Conservation (phyloP, 1,140 invertebrate genomes). For the Drosophila subpulchrella region DNA sequence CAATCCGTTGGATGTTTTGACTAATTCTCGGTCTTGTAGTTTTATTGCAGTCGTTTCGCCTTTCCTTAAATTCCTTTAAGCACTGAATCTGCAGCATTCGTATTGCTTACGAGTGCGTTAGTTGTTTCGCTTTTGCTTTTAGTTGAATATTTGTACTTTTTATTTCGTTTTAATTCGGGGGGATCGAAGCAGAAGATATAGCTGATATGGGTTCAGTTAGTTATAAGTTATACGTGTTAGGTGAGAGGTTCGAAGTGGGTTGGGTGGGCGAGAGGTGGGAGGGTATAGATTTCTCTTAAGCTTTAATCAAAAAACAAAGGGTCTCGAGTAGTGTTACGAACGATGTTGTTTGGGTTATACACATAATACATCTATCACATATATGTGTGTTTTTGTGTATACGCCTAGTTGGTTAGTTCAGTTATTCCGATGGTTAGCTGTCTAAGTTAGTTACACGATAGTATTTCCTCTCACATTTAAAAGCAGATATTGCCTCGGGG, state of each 20-base stretch:
- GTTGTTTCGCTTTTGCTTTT: conserved; percentile 38
- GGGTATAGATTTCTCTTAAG: conserved; percentile 26
- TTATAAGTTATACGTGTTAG: conserved; percentile 5
- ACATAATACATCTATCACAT: conserved; percentile 36
- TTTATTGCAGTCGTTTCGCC: conserved; percentile 62
- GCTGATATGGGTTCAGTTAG: conserved; percentile 43
- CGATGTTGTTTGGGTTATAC: conserved; percentile 14
- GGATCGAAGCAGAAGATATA: conserved; percentile 70
- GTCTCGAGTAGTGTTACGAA: conserved; percentile 15
- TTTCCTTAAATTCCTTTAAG: conserved; percentile 32
- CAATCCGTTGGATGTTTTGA: conserved; percentile 19
- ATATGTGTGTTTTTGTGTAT: conserved; percentile 5
- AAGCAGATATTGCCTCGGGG: conserved; percentile 31
- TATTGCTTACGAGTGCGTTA: conserved; percentile 20
- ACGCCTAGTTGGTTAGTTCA: conserved; percentile 41
- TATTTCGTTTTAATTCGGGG: conserved; percentile 78
- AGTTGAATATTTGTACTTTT: conserved; percentile 83
- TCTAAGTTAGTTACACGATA: conserved; percentile 9
- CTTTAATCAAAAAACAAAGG: conserved; percentile 41
- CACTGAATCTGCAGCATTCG: conserved; percentile 13
- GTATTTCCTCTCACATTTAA: conserved; percentile 47
- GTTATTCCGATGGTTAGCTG: conserved; percentile 24
- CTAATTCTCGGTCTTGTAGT: conserved; percentile 32
- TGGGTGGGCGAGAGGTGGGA: conserved; percentile 11
- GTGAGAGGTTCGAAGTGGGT: background rate